phyloP scores from a whole-genome alignment of 1,140 invertebrate genomes.

The Hyles vespertilio region DNA sequence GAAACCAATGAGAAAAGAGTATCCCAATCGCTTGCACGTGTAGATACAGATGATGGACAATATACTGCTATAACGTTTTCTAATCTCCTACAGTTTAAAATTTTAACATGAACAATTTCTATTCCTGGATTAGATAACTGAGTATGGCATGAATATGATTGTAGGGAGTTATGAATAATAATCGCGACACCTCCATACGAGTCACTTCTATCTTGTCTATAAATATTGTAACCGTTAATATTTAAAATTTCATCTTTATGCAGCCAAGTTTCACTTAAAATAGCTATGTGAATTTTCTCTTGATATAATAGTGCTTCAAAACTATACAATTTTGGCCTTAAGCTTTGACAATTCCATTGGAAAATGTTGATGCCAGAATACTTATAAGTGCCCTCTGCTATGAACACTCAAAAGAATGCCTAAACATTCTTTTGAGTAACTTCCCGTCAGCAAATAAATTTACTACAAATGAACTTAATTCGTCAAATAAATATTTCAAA shows the following conservation, averaged over 20 bases:
- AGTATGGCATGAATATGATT: neutral
- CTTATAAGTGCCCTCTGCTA: neutral
- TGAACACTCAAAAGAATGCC: neutral
- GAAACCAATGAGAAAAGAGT: neutral
- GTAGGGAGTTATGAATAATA: constrained; percentile 9
- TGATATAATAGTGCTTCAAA: constrained; percentile 3
- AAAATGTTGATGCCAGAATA: constrained; percentile 4
- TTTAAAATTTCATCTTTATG: neutral
- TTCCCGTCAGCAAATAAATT: constrained; percentile 1
- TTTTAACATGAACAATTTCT: constrained; percentile 5
- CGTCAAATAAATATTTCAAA: constrained; percentile 6
- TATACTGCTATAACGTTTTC: no score
- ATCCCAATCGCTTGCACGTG: neutral
- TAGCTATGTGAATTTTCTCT: constrained; percentile 4
- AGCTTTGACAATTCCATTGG: neutral
- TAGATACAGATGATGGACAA: no score
- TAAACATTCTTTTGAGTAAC: neutral
- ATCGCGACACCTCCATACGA: constrained; percentile 12
- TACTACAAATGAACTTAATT: constrained; percentile 3
- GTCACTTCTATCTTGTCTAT: constrained; percentile 8
- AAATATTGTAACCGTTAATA: constrained; percentile 7
- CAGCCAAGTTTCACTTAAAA: constrained; percentile 8
- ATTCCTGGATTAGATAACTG: constrained; percentile 1
- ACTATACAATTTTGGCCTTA: constrained; percentile 3
- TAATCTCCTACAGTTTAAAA: constrained; percentile 1